phyloP scores from a whole-genome alignment of 2,888 invertebrate species.

The Drosophila antonietae region DNA sequence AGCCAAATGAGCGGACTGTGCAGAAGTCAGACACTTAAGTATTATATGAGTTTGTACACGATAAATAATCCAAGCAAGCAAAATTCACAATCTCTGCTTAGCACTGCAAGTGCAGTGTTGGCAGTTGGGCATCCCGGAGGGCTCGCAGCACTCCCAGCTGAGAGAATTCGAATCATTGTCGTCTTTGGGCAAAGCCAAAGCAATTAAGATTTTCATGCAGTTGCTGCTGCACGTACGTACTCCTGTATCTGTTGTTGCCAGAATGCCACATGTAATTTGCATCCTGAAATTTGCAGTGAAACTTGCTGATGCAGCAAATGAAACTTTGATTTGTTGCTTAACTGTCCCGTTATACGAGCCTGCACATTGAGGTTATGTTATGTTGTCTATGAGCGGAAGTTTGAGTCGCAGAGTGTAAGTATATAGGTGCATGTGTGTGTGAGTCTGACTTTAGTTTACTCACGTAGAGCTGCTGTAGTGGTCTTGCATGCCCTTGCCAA shows the following conservation, averaged over 20 bases:
- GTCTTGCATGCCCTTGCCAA: constrained; percentile 11
- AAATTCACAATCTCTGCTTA: constrained; percentile 6
- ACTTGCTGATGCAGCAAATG: constrained; percentile 70
- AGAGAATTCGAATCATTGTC: constrained; percentile 43
- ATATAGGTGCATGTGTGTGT: neutral
- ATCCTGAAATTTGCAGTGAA: constrained; percentile 58
- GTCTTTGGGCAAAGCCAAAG: constrained; percentile 47
- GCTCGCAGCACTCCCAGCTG: constrained; percentile 11
- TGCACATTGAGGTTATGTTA: constrained; percentile 66
- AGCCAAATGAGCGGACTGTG: constrained; percentile 9
- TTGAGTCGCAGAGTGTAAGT: neutral
- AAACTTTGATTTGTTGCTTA: constrained; percentile 68
- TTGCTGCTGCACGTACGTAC: constrained; percentile 17
- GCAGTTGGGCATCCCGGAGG: constrained; percentile 15
- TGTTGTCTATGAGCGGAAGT: constrained; percentile 8
- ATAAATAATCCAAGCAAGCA: constrained; percentile 19
- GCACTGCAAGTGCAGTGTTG: constrained; percentile 12
- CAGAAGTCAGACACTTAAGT: constrained; percentile 15
- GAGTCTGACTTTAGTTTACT: constrained; percentile 38
- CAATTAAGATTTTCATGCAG: constrained; percentile 63
- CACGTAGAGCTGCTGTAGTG: constrained; percentile 54
- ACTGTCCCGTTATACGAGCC: constrained; percentile 52
- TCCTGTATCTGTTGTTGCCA: constrained; percentile 13
- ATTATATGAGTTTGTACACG: constrained; percentile 15
- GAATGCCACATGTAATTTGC: constrained; percentile 62